Base-by-base conservation (phyloP, 2,113 vertebrate genomes). In the Eurystomus gularis region DNA sequence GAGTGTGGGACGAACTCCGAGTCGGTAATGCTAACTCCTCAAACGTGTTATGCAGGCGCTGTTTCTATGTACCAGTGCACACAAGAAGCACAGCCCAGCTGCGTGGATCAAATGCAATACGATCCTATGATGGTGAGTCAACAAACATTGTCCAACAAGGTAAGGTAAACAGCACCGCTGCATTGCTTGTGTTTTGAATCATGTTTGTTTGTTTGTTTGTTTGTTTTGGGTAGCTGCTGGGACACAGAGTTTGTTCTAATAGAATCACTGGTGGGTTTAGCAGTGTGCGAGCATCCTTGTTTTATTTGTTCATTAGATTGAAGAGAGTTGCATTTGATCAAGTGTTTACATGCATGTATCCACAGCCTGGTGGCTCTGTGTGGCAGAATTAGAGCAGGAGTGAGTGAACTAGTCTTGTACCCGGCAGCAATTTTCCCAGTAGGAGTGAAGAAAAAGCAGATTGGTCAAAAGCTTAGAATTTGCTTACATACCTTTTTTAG, bases 51-150 rank as follows among this genome's bases (percentile, higher is more conserved):
- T 25, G 94, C 98, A 1, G 97, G 98, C 2, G 97, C 98, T 28
- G 90, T 98, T 61, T 98, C 98, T 6, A 96, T 98, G 97, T 98
- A 98, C 87, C 98, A 97, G 4, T 98, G 97, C 95, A 85, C 96
- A 0, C 95, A 98, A 15, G 97, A 97, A 58, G 70, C 91, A 19
- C 97, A 97, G 54, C 96, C 96, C 58, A 55, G 90, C 88, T 82
- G 71, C 0, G 3, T 90, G 71, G 95, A 97, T 31, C 98, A 86
- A 88, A 93, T 97, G 81, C 97, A 97, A 0, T 98, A 97, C 55
- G 92, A 91, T 29, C 91, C 97, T 12, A 5, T 94, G 46, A 23
- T 90, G 31, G 62, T 96, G 4, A 85, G 75, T 72, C 97, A 97
- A 20, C 97, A 97, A 80, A 72, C 83, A 0, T 61, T 98, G 88